Percentiles rank a stretch among this genome's conserved stretches.
Conservation (phyloP, 2,888 invertebrate genomes). For the Drosophila sordidula region DNA sequence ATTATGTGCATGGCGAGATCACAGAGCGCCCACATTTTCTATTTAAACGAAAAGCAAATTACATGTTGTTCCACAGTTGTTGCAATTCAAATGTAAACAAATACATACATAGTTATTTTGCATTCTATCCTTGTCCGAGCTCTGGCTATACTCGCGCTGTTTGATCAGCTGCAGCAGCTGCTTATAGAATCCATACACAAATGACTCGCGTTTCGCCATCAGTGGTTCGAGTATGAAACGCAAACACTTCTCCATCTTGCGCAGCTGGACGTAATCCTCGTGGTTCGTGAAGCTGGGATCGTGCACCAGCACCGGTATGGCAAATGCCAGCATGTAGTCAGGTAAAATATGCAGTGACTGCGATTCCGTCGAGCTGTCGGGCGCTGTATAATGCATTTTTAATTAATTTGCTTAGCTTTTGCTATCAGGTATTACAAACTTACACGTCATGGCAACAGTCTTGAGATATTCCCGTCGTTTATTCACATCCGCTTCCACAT, state of each 20-base stretch:
- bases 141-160: conserved; percentile 93
- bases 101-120: conserved; percentile 64
- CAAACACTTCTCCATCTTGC: conserved; percentile 93
- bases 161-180: conserved; percentile 97
- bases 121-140: conserved; percentile 90
- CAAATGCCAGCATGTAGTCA: conserved; percentile 98
- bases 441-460: conserved; percentile 88
- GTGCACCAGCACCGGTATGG: conserved; percentile 98
- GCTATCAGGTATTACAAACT: conserved; percentile 13
- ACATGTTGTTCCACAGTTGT: neutral
- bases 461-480: conserved; percentile 96
- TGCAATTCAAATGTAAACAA: neutral
- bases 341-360: conserved; percentile 96
- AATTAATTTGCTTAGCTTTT: neutral
- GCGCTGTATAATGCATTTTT: conserved; percentile 47
- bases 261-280: conserved; percentile 91
- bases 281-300: conserved; percentile 93
- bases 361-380: conserved; percentile 83
- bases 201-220: conserved; percentile 96
- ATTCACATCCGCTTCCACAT: conserved; percentile 95
- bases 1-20: conserved; percentile 97
- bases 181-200: conserved; percentile 97
- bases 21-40: conserved; percentile 99
- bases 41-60: conserved; percentile 52
- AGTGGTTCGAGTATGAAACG: conserved; percentile 98